A percentile compares a stretch with the other conserved stretches of the same genome.
These are phyloP conservation scores for Catharus minimus DNA, from an alignment of 2,113 vertebrate species.

Conservation along the genomic window DNA sequence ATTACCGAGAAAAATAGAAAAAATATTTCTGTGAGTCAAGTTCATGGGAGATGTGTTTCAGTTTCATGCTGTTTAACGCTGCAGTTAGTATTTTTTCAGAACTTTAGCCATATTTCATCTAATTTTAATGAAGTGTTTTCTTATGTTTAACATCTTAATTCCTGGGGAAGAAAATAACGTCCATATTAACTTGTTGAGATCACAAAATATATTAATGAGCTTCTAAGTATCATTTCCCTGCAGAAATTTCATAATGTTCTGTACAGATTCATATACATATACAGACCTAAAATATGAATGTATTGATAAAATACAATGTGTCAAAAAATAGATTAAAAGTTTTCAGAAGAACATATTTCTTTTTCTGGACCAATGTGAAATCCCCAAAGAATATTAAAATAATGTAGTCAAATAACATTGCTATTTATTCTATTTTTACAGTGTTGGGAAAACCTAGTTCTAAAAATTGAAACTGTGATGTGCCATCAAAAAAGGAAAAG, in stretches of 20 bases:
- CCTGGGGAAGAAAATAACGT: background rate
- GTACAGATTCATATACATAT: background rate
- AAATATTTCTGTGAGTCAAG: constrained; percentile 25
- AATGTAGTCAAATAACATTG: background rate
- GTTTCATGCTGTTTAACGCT: background rate
- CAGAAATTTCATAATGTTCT: background rate
- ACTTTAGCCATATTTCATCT: background rate
- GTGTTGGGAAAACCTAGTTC: background rate
- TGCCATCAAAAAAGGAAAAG: background rate
- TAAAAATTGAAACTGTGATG: background rate
- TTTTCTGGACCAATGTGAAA: background rate
- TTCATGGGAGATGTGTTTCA: background rate
- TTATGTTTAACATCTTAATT: background rate
- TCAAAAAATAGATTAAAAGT: background rate
- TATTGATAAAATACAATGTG: background rate
- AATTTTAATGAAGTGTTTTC: background rate
- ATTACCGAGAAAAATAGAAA: background rate
- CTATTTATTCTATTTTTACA: background rate
- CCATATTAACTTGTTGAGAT: background rate
- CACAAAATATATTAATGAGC: background rate
- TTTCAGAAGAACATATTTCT: background rate
- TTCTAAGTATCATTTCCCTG: background rate
- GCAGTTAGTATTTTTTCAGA: background rate
- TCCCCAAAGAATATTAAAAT: background rate
- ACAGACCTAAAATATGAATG: background rate